Conservation (phyloP, 2,888 invertebrate genomes). For the Leptinotarsa tumamoca region DNA sequence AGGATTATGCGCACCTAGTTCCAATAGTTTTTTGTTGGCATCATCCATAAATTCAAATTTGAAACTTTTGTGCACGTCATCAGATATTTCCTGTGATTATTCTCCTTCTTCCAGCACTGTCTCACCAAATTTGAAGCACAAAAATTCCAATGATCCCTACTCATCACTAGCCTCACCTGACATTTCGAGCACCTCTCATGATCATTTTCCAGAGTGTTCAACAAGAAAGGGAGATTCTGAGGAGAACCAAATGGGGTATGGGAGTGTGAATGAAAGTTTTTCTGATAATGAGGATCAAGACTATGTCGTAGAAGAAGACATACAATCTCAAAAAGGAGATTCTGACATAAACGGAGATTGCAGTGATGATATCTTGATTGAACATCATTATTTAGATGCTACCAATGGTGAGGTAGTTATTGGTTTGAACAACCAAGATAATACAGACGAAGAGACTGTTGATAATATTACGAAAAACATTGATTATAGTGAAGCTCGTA, state of each 20-base stretch:
- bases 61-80: constrained; percentile 14
- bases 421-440: neutral
- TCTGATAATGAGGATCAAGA: neutral
- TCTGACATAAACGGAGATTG: constrained; percentile 17
- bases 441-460: neutral
- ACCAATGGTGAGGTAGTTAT: constrained; percentile 5
- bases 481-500: neutral
- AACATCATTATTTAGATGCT: neutral
- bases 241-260: neutral
- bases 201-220: constrained; percentile 8
- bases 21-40: neutral
- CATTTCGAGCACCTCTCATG: constrained; percentile 35
- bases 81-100: constrained; percentile 9
- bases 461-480: neutral
- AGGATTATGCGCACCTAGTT: neutral
- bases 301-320: constrained; percentile 1
- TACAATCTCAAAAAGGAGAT: neutral
- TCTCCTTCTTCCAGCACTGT: constrained; percentile 22
- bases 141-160: constrained; percentile 13
- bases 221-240: neutral
- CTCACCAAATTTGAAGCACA: neutral
- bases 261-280: neutral
- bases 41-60: neutral
- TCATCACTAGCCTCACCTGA: constrained; percentile 32
- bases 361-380: constrained; percentile 26